Conservation (phyloP, 2,797 vertebrate genomes). For the Cirrhinus mrigala region DNA sequence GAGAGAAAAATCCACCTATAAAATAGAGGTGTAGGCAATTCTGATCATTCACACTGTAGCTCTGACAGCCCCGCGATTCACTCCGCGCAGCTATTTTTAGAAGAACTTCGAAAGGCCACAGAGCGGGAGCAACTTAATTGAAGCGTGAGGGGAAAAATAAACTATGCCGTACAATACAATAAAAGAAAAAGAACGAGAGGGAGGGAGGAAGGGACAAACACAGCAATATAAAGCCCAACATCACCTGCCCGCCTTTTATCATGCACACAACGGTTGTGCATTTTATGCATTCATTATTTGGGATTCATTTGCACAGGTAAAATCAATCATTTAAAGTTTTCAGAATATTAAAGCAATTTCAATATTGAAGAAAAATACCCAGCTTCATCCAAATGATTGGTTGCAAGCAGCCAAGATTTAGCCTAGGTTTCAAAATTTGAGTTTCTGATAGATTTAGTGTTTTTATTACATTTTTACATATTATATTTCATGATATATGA, state of each 20-base stretch:
- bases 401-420: too few relatives aligned
- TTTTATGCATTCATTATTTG: not conserved
- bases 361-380: not conserved
- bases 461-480: not conserved
- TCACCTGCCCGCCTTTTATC: not conserved
- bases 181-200: not conserved
- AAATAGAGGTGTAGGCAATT: constrained; percentile 36
- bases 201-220: not conserved
- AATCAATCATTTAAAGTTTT: not conserved
- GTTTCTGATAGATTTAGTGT: not conserved
- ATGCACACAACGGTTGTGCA: not conserved
- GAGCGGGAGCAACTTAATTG: constrained; percentile 44
- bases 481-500: not conserved
- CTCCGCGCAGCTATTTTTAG: constrained; percentile 50
- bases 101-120: constrained; percentile 44
- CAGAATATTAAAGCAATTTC: not conserved
- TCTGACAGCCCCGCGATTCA: constrained; percentile 31
- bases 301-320: not conserved
- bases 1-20: constrained; percentile 15
- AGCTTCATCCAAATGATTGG: not conserved
- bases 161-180: constrained; percentile 11
- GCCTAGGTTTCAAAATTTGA: too few relatives aligned
- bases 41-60: constrained; percentile 47
- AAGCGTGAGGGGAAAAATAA: constrained; percentile 41
- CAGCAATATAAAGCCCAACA: not conserved